Conservation (phyloP, 2,113 vertebrate species). For the Neomonachus schauinslandi region DNA sequence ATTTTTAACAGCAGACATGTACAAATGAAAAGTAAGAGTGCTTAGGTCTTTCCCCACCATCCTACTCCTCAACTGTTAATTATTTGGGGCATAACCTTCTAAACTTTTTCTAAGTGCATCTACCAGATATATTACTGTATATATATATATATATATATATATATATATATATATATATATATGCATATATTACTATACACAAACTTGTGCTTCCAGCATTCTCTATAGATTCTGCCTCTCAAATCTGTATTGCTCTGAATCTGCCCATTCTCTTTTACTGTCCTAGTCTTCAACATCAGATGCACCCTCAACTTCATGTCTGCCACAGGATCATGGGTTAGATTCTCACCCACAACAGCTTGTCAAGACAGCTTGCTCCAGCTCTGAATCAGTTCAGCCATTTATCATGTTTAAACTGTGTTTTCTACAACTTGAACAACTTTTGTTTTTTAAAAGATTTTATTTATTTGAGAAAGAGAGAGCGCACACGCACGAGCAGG, state of each 20-base stretch:
- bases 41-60: neutral
- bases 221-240: neutral
- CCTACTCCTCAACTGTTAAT: neutral
- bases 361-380: neutral
- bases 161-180: too few species aligned
- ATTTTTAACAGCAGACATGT: neutral
- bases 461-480: neutral
- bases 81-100: neutral
- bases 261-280: neutral
- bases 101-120: neutral
- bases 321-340: neutral
- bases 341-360: neutral
- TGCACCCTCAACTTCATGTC: neutral
- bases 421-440: neutral
- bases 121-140: too few species aligned
- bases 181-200: too few species aligned
- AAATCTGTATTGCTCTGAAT: neutral
- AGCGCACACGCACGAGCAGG: neutral
- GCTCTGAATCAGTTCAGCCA: neutral
- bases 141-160: too few species aligned
- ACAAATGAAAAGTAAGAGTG: neutral
- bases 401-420: neutral
- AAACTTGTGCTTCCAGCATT: neutral
- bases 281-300: neutral
- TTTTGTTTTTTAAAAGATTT: neutral